phyloP scores from a whole-genome alignment of 2,888 invertebrate genomes.

The Spodoptera picta region DNA sequence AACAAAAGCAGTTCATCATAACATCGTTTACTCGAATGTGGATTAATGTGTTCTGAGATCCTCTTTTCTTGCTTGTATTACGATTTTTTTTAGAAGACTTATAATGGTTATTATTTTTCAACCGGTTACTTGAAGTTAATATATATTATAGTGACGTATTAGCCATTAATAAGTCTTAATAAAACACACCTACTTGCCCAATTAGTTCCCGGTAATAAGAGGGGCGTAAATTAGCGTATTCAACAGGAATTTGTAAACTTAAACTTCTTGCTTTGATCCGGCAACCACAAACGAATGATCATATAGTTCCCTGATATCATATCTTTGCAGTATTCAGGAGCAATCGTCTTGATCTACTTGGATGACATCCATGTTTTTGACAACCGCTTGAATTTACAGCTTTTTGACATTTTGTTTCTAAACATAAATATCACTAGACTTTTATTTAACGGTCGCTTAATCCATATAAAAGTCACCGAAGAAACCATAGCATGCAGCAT shows the following conservation, averaged over 20 bases:
- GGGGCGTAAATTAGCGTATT: too few relatives aligned
- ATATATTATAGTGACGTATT: too few relatives aligned
- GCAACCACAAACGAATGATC: too few relatives aligned
- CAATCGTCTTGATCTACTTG: constrained; percentile 1
- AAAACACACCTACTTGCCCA: too few relatives aligned
- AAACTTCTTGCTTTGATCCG: too few relatives aligned
- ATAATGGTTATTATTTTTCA: too few relatives aligned
- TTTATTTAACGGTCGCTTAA: constrained; percentile 36
- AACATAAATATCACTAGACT: constrained; percentile 48
- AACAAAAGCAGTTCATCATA: constrained; percentile 42
- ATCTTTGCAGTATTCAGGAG: not conserved
- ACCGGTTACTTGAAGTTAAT: too few relatives aligned
- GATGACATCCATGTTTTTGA: constrained; percentile 14
- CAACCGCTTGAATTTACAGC: constrained; percentile 23
- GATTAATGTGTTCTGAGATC: constrained; percentile 31
- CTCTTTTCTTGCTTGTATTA: constrained; percentile 5
- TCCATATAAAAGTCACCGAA: constrained; percentile 47
- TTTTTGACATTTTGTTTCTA: constrained; percentile 10
- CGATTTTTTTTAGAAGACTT: not conserved
- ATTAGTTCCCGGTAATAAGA: too few relatives aligned
- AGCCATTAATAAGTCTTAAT: too few relatives aligned
- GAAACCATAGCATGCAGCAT: constrained; percentile 41
- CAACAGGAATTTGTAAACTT: too few relatives aligned
- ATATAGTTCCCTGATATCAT: not conserved
- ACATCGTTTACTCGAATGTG: constrained; percentile 23